These are phyloP conservation scores for Cynopterus sphinx DNA, from an alignment of 2,797 vertebrate genomes.

Conservation along the genomic window DNA sequence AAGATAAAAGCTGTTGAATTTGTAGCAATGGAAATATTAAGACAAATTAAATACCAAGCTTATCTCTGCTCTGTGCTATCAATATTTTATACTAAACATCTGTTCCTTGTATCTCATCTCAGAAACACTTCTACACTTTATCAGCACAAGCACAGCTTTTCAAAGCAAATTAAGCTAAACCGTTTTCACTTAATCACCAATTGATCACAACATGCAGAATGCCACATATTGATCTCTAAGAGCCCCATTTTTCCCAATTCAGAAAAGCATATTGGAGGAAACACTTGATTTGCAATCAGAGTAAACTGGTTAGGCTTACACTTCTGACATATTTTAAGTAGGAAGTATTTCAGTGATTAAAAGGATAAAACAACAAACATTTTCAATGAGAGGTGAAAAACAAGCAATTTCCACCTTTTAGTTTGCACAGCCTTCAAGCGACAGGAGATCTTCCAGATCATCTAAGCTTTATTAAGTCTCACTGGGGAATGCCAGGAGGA, in stretches of 20 bases:
- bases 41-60: conserved; percentile 83
- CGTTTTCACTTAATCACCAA: conserved; percentile 82
- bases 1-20: conserved; percentile 83
- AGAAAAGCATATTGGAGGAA: conserved; percentile 70
- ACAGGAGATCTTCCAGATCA: background rate
- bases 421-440: background rate
- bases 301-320: conserved; percentile 66
- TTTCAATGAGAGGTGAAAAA: conserved; percentile 60
- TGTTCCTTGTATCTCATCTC: conserved; percentile 83
- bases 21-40: conserved; percentile 83
- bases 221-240: conserved; percentile 79
- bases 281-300: conserved; percentile 74
- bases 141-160: conserved; percentile 81
- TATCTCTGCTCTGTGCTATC: conserved; percentile 80
- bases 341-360: conserved; percentile 72
- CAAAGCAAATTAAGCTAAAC: conserved; percentile 83
- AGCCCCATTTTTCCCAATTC: conserved; percentile 77
- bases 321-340: conserved; percentile 73
- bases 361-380: conserved; percentile 47
- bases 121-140: conserved; percentile 82
- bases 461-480: background rate
- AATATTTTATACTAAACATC: conserved; percentile 84
- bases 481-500: background rate
- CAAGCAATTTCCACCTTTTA: conserved; percentile 24
- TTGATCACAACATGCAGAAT: conserved; percentile 81